phyloP scores from a whole-genome alignment of 2,888 invertebrate species.

The Synergus laeviventris region DNA sequence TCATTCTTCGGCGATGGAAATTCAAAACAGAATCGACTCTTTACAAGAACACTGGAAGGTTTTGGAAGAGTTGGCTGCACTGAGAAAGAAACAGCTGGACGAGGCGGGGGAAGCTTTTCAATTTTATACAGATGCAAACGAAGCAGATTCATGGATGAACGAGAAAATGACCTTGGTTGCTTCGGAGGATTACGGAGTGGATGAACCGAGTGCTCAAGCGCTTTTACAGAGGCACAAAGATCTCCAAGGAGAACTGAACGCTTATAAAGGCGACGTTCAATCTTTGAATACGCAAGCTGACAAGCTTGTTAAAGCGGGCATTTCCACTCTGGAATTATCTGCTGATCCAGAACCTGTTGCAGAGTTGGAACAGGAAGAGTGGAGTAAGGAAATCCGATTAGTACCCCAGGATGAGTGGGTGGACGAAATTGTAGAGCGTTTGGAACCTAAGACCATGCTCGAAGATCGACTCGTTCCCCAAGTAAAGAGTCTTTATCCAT shows the following conservation, averaged over 20 bases:
- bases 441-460: constrained; percentile 90
- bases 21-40: constrained; percentile 87
- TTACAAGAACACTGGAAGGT: constrained; percentile 91
- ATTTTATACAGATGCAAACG: constrained; percentile 98
- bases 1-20: constrained; percentile 89
- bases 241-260: constrained; percentile 91
- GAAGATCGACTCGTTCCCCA: constrained; percentile 93
- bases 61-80: constrained; percentile 88
- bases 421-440: constrained; percentile 90
- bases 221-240: constrained; percentile 91
- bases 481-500: constrained; percentile 91
- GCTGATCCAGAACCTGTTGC: constrained; percentile 72
- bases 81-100: constrained; percentile 85
- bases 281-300: constrained; percentile 89
- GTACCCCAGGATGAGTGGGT: constrained; percentile 96
- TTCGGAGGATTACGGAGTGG: constrained; percentile 93
- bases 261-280: constrained; percentile 91
- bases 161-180: constrained; percentile 95
- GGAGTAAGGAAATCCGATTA: constrained; percentile 82
- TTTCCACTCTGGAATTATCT: constrained; percentile 81
- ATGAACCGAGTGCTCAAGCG: constrained; percentile 94
- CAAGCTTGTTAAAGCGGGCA: constrained; percentile 85
- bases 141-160: constrained; percentile 97
- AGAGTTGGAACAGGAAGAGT: constrained; percentile 75
- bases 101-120: constrained; percentile 96